These are phyloP conservation scores for Chaenodraco wilsoni DNA, from an alignment of 2,797 vertebrate genomes.

Conservation along the genomic window DNA sequence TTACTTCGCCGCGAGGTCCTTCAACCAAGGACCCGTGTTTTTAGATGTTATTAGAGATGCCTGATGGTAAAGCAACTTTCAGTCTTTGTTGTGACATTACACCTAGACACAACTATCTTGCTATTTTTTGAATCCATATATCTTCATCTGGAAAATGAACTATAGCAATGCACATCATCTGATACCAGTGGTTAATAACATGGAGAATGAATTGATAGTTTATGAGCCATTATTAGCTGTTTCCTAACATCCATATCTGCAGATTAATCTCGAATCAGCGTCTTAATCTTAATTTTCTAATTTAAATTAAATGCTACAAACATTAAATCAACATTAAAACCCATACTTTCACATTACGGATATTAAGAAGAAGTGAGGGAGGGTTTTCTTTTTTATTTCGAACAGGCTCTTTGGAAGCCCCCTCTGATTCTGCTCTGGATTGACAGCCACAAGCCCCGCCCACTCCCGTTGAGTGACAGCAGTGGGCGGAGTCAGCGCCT, in stretches of 20 bases:
- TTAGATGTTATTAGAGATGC: conserved; percentile 37
- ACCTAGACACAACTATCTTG: not conserved
- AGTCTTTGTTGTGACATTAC: not conserved
- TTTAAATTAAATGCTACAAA: too few species aligned
- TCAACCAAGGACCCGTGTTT: conserved; percentile 63
- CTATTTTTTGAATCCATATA: not conserved
- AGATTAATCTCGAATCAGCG: not conserved
- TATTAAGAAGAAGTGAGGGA: not conserved
- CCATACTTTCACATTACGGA: not conserved
- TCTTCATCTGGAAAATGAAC: not conserved
- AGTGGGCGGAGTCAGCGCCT: conserved; percentile 66
- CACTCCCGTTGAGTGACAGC: conserved; percentile 57
- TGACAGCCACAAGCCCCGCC: conserved; percentile 62
- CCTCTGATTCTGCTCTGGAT: conserved; percentile 19
- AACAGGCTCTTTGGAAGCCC: conserved; percentile 60
- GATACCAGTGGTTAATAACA: not conserved
- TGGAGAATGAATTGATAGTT: not conserved
- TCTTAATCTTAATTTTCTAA: too few species aligned
- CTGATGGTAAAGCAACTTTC: conserved; percentile 21
- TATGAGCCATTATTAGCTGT: not conserved
- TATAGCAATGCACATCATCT: not conserved
- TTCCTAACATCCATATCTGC: not conserved
- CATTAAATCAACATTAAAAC: not conserved
- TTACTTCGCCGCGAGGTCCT: conserved; percentile 70
- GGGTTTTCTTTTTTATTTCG: not conserved